Conservation (phyloP, 2,797 vertebrate genomes). For the Antrozous pallidus region DNA sequence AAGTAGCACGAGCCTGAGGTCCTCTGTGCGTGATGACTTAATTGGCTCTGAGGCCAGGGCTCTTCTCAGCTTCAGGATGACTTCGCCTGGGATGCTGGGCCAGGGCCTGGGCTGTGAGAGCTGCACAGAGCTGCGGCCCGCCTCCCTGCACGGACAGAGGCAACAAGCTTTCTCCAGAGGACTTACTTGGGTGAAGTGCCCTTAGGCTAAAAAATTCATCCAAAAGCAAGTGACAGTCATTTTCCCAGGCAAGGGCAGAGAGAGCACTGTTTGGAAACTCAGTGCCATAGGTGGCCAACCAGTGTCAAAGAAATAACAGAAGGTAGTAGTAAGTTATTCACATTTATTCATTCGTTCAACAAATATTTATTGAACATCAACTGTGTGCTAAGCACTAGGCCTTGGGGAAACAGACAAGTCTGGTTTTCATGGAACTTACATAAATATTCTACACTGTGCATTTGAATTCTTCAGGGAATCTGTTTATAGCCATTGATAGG, state of each 20-base stretch:
- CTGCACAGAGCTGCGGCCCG: rapidly evolving
- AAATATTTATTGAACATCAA: background rate
- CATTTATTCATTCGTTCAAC: background rate
- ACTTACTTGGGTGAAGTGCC: background rate
- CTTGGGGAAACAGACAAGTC: background rate
- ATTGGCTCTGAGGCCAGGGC: background rate
- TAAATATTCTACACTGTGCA: background rate
- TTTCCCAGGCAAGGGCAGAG: background rate
- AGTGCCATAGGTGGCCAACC: background rate
- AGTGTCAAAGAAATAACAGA: background rate
- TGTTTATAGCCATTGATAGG: background rate
- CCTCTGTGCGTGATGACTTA: background rate
- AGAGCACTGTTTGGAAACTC: background rate
- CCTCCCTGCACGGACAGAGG: background rate
- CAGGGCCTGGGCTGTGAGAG: background rate
- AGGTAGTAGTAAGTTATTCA: background rate
- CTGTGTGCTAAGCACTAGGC: background rate
- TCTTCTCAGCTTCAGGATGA: background rate
- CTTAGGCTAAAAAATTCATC: background rate
- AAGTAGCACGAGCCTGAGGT: background rate
- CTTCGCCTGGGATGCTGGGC: background rate
- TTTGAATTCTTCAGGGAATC: background rate
- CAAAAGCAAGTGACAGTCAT: background rate
- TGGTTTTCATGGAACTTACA: background rate
- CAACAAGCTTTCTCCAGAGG: background rate